Conservation (phyloP, 2,888 invertebrate genomes). For the Seira sanloemensis region DNA sequence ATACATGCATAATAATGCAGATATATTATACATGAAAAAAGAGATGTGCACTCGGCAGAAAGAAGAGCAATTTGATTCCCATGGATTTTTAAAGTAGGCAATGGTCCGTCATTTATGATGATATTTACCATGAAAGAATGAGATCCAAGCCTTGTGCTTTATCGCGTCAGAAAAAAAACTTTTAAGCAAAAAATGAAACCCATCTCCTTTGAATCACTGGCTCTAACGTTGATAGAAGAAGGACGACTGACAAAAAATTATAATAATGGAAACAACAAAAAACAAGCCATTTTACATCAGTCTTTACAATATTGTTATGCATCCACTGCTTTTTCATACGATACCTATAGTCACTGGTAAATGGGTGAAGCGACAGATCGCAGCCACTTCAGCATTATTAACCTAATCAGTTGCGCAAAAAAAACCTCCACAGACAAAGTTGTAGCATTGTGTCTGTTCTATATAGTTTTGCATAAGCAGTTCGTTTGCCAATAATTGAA, state of each 20-base stretch:
- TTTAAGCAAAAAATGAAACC: background rate
- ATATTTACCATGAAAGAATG: slow-evolving; percentile 18
- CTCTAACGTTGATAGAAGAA: background rate
- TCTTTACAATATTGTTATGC: too few species aligned
- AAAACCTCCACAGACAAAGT: too few species aligned
- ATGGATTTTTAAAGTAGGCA: slow-evolving; percentile 62
- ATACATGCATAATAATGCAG: slow-evolving; percentile 4
- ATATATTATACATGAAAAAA: slow-evolving; percentile 7
- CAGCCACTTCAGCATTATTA: too few species aligned
- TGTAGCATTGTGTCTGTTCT: too few species aligned
- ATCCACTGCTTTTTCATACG: too few species aligned
- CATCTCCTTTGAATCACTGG: background rate
- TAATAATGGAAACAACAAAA: background rate
- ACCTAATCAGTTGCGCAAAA: too few species aligned
- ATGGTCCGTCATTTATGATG: slow-evolving; percentile 61
- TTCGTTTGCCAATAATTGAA: too few species aligned
- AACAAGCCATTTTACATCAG: background rate
- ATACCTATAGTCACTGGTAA: too few species aligned
- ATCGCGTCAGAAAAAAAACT: slow-evolving; percentile 25
- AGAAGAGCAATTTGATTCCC: slow-evolving; percentile 36
- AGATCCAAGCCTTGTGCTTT: background rate
- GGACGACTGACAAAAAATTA: background rate
- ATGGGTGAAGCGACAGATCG: too few species aligned
- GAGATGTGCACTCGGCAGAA: slow-evolving; percentile 31
- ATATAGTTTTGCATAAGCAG: too few species aligned